phyloP scores from a whole-genome alignment of 2,113 vertebrate species.

The Bubo blakistoni region DNA sequence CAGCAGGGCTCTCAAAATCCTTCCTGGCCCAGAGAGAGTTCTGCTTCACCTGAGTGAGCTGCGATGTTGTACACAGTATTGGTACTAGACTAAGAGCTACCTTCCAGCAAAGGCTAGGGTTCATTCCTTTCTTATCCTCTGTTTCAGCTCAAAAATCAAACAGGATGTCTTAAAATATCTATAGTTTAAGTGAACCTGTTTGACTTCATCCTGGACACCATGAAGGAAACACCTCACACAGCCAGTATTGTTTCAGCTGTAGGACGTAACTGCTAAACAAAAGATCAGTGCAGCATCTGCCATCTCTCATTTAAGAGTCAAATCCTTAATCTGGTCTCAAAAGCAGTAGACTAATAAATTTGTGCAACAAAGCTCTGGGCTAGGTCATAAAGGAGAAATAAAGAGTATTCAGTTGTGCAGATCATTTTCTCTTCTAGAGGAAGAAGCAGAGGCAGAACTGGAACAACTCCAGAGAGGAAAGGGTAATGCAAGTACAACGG shows the following conservation, averaged over 20 bases:
- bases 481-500: fast-evolving
- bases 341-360: not conserved
- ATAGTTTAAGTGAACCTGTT: not conserved
- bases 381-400: not conserved
- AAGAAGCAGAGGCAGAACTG: not conserved
- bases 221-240: not conserved
- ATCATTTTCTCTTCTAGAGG: not conserved
- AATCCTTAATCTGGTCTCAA: not conserved
- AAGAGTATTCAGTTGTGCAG: not conserved
- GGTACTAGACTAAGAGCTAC: not conserved
- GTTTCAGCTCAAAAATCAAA: constrained; percentile 10
- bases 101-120: not conserved
- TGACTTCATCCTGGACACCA: not conserved
- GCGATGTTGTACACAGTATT: not conserved
- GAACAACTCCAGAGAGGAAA: not conserved
- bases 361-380: not conserved
- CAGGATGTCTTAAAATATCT: constrained; percentile 20
- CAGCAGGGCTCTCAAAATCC: not conserved
- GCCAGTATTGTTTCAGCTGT: not conserved
- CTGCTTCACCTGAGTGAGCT: fast-evolving
- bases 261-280: not conserved
- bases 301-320: not conserved
- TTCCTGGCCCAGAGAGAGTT: not conserved
- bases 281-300: not conserved
- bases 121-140: not conserved